Evolutionary conservation across 2,888 invertebrate species (phyloP), one percentile per base, ranked within the genome.

Genomic region (Syritta pipiens): DNA sequence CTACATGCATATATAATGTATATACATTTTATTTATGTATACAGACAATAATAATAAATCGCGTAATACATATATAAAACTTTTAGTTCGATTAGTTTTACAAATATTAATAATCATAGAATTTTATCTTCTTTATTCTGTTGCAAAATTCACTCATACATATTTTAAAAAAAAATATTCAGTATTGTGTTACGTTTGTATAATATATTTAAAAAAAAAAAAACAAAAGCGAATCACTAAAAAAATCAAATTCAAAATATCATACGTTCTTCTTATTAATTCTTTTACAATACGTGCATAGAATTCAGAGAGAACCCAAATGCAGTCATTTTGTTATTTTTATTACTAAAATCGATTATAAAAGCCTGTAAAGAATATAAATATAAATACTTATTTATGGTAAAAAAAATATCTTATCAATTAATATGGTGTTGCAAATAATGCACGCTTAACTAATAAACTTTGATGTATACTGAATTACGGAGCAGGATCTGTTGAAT

Each of bases 321-420:
- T 49, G 44, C 53, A 51, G 40, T 22, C 26, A 14, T 35, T 40
- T 19, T 6, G 37, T 49, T 51, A 12, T 19, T 55, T 46, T 0
- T 22, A 46, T 62, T 42, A 19, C 57, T 63, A 9, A 12, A 44
- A 22, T 53, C 44, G 71, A 76, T 69, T 76, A 65, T 72, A 72
- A 77, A 65, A 65, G 63, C 59, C 51, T 63, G 44, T 46, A 74
- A 51, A 67, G 59, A 48, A 51, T 76, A 62, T 69, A 67, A 77
- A 72, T 77, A 77, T 77, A 77, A 77, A 77, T 77, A 77, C 77
- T 77, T 77, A 77, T 71, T 65, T 65, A 53, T 63, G 32, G 44
- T 42, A 57, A 59, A 51, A 63, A 75, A 68, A 22, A 48, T 62
- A 75, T 49, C 75, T 75, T 75, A 75, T 37, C 63, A 46, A 22